phyloP scores from a whole-genome alignment of 2,888 invertebrate species.

The Microctonus aethiopoides region DNA sequence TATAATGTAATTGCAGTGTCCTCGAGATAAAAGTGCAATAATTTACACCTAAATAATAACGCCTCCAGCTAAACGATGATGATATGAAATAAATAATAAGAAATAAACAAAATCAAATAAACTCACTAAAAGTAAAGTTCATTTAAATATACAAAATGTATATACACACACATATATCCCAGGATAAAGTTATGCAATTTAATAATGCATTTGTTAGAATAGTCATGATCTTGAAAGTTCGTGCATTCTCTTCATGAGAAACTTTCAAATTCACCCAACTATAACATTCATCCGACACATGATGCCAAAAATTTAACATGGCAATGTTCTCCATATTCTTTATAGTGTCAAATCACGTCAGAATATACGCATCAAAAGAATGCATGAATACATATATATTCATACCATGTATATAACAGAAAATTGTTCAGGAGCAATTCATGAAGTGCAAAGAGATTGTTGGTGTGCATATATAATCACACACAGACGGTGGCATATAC shows the following conservation, averaged over 20 bases:
- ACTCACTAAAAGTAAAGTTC: background rate
- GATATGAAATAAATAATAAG: no score
- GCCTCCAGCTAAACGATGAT: no score
- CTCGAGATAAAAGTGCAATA: no score
- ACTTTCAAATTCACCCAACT: constrained; percentile 11
- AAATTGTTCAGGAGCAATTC: no score
- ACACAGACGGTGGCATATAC: background rate
- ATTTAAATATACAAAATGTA: background rate
- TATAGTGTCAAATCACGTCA: constrained; percentile 1
- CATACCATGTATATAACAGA: background rate
- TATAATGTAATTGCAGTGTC: no score
- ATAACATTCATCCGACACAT: constrained; percentile 30
- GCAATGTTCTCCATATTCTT: background rate
- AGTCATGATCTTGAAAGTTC: constrained; percentile 4
- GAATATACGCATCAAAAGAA: no score
- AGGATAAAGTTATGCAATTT: background rate
- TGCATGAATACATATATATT: constrained; percentile 3
- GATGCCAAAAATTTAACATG: background rate
- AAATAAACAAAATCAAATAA: no score
- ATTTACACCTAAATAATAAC: no score
- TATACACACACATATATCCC: background rate
- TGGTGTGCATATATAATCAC: constrained; percentile 7
- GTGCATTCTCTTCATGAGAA: background rate
- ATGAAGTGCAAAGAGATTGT: background rate
- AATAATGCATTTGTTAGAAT: background rate